Conservation (phyloP, 92 coral and sea anemone genomes). For the Zoanthus gigantus region DNA sequence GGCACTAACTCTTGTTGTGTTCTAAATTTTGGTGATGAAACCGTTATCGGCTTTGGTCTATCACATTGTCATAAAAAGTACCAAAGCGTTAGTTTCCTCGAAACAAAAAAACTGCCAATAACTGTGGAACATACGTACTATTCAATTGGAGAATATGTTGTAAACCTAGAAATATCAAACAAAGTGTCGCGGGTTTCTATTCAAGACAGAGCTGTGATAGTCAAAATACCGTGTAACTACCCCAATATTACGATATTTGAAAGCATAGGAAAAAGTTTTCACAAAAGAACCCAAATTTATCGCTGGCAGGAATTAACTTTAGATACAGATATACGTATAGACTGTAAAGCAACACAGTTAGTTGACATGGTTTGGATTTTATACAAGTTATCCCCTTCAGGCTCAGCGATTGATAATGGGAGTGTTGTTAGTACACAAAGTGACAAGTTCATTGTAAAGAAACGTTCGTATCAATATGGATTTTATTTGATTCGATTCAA, state of each 20-base stretch:
- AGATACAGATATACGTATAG: conserved; percentile 41
- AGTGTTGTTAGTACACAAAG: conserved; percentile 27
- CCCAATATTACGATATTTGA: conserved; percentile 65
- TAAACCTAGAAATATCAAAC: conserved; percentile 68
- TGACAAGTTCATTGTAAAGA: conserved; percentile 35
- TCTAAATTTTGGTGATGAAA: conserved; percentile 68
- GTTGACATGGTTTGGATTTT: conserved; percentile 61
- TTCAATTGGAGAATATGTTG: conserved; percentile 51
- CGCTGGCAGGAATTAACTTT: conserved; percentile 42
- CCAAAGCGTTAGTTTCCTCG: conserved; percentile 35
- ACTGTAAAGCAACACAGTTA: conserved; percentile 70
- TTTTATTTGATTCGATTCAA: conserved; percentile 60
- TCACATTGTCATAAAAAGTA: conserved; percentile 43
- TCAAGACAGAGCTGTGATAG: conserved; percentile 45
- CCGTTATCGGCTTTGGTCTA: conserved; percentile 64
- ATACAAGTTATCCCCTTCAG: conserved; percentile 19
- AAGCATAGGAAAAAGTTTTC: conserved; percentile 40
- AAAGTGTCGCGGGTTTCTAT: conserved; percentile 50
- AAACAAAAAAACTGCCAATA: conserved; percentile 16
- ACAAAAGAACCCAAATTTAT: conserved; percentile 43
- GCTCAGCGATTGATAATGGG: not conserved
- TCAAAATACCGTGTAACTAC: conserved; percentile 74
- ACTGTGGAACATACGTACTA: conserved; percentile 54
- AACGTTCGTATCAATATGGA: conserved; percentile 61
- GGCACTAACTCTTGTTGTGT: conserved; percentile 77